Percentiles rank a stretch among this genome's conserved stretches.
These are phyloP conservation scores for Margaritifera margaritifera DNA, from an alignment of 2,888 invertebrate genomes.

Conservation along the genomic window DNA sequence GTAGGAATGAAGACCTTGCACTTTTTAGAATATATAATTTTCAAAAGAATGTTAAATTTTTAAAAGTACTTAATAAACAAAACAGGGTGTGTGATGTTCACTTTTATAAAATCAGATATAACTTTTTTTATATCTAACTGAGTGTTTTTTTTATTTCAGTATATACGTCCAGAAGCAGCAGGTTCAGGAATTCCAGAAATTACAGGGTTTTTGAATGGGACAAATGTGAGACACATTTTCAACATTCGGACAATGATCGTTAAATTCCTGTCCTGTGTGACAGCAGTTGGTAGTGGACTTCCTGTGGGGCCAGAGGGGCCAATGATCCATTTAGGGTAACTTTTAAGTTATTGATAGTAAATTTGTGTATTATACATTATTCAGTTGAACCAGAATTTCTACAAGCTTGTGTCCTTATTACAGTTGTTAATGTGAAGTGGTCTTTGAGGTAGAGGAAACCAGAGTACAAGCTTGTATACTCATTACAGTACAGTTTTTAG, in stretches of 20 bases:
- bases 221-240: conserved; percentile 71
- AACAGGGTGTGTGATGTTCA: neutral
- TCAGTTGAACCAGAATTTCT: neutral
- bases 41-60: no score
- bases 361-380: neutral
- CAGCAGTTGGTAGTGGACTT: conserved; percentile 72
- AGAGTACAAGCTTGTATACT: no score
- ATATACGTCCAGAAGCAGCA: conserved; percentile 65
- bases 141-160: conserved; percentile 40
- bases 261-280: conserved; percentile 70
- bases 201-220: conserved; percentile 72
- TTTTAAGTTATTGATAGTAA: neutral
- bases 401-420: neutral
- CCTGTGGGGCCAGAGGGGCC: conserved; percentile 74
- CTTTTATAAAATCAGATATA: neutral
- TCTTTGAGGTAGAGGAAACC: no score
- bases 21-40: no score
- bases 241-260: conserved; percentile 70
- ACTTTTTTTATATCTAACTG: neutral
- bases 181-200: conserved; percentile 72
- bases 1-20: no score
- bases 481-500: no score
- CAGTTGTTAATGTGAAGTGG: neutral
- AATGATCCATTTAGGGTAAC: conserved; percentile 74
- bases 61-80: no score